These are phyloP conservation scores for Halocynthia roretzi DNA, from an alignment of 23 tunicate species.

Conservation along the genomic window DNA sequence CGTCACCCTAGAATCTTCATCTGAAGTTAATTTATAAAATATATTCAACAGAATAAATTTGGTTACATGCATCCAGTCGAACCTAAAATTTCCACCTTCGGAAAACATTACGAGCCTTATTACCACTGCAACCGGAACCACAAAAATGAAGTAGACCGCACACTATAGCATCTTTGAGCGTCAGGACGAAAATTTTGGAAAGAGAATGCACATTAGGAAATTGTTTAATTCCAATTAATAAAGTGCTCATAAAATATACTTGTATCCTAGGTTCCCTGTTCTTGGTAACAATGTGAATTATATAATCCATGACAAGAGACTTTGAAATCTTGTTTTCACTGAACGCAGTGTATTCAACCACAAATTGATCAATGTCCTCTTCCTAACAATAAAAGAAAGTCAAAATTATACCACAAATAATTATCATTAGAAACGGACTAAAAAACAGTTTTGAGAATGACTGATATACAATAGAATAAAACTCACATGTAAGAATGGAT, in stretches of 20 bases:
- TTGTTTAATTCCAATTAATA: background rate
- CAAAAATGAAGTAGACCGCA: no score
- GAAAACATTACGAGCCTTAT: no score
- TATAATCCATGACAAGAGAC: constrained; percentile 54
- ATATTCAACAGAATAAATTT: no score
- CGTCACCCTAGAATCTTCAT: no score
- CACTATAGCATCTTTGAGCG: no score
- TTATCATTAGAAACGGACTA: background rate
- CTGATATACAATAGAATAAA: background rate
- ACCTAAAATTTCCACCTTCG: no score
- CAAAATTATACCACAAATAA: background rate
- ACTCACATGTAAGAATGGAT: constrained; percentile 72
- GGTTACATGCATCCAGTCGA: no score
- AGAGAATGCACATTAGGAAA: no score
- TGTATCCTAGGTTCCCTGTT: constrained; percentile 78
- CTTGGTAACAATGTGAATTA: constrained; percentile 51
- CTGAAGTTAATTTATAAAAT: no score
- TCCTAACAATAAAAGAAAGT: constrained; percentile 27
- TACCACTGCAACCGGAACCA: no score
- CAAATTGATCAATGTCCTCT: constrained; percentile 72
- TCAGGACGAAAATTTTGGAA: no score
- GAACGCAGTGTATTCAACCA: constrained; percentile 69
- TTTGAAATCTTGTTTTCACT: constrained; percentile 88
- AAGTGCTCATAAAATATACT: constrained; percentile 10
- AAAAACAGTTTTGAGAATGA: background rate